Conservation (phyloP, 2,797 vertebrate genomes). For the Mustela erminea region DNA sequence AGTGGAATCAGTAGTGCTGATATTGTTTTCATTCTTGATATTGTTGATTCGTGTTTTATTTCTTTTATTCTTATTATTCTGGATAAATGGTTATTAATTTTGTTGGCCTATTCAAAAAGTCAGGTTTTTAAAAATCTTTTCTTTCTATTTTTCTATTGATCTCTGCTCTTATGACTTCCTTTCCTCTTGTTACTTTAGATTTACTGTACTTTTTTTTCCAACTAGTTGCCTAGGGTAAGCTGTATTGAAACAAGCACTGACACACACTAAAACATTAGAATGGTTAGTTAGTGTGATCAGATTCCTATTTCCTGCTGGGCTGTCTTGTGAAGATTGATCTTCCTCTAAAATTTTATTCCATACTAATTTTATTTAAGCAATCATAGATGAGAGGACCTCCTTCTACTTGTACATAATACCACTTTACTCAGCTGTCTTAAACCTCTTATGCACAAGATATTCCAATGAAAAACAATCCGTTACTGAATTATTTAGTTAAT, state of each 20-base stretch:
- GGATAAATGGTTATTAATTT: background rate
- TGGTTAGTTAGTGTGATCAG: background rate
- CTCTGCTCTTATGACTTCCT: background rate
- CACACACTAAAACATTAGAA: background rate
- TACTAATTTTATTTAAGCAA: background rate
- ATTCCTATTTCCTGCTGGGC: background rate
- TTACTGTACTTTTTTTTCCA: background rate
- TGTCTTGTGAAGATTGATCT: background rate
- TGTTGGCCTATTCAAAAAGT: background rate
- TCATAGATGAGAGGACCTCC: background rate
- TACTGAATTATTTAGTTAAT: background rate
- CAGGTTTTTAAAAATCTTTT: background rate
- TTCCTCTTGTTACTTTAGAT: background rate
- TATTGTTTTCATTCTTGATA: background rate
- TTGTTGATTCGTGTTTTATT: background rate
- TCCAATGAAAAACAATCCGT: background rate
- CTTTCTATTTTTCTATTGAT: background rate
- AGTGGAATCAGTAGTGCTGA: background rate
- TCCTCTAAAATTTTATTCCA: background rate
- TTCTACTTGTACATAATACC: background rate
- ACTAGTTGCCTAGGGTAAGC: background rate
- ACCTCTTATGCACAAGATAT: background rate
- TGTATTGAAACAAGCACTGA: background rate
- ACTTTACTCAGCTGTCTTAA: background rate
- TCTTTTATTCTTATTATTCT: background rate